Base-by-base conservation (phyloP, 2,113 vertebrate species). In the Boulengeromyrus knoepffleri region DNA sequence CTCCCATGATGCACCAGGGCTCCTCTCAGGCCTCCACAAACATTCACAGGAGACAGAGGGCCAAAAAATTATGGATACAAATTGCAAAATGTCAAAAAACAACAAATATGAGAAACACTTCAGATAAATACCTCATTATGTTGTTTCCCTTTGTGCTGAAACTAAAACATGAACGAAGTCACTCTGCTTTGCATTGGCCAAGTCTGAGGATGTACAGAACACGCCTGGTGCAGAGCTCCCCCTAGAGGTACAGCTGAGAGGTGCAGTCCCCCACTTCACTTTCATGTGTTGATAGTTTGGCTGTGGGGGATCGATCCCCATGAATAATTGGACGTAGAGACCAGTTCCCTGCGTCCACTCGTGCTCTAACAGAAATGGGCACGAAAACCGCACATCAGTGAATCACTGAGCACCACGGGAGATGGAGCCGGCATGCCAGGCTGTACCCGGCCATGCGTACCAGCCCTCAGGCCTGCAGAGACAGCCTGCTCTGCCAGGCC, bases 401-500 rank as follows among this genome's bases (percentile, higher is more conserved):
- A 31, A 13, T 70, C 62, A 70, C n/a, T 70, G 62, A 70, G n/a
- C 62, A 70, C 62, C n/a, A 27, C 10, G 27, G 27, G 62, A 70
- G 62, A 70, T 27, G 62, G n/a, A 80, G 74, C 74, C 31, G 15
- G 74, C 15, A 19, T 42, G 36, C 74, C 84, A 50, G 3, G n/a
- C 45, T 27, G n/a, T 50, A 24, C 47, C 84, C 84, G 1, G 84
- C 46, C 24, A 49, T 27, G 24, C 2, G 9, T 21, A 49, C 45
- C 84, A 50, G 12, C 84, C 21, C 84, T 27, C 84, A 50, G 84
- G 45, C 84, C 47, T 3, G 45, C 84, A 47, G 84, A 27, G 45
- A 86, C 84, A 86, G 46, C 84, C 84, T 24, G 24, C 74, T 80
- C 84, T 47, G 45, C 84, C 47, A n/a, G 21, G 66, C 93, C 93